These are phyloP conservation scores for Urophycis tenuis DNA, from an alignment of 2,797 vertebrate species.

Conservation along the genomic window DNA sequence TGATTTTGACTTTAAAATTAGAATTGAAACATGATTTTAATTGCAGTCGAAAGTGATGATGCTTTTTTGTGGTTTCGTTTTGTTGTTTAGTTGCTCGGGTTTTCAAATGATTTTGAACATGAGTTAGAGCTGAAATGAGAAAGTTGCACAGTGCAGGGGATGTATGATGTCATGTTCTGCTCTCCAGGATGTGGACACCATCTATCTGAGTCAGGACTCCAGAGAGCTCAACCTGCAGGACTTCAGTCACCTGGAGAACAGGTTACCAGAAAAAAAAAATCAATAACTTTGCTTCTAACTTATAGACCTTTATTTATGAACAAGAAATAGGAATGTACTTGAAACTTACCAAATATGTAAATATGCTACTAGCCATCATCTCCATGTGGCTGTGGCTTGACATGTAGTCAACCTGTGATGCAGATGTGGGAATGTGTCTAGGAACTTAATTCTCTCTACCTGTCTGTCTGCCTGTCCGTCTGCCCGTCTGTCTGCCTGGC, in stretches of 20 bases:
- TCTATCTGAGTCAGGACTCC: conserved; percentile 95
- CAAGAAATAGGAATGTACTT: no score
- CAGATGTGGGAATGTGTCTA: background rate
- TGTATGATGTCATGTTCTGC: background rate
- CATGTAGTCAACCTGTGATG: background rate
- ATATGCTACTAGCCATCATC: no score
- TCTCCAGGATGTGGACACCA: conserved; percentile 90
- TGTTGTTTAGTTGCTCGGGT: background rate
- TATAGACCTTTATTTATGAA: background rate
- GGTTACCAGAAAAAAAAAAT: conserved; percentile 59
- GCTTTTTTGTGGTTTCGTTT: background rate
- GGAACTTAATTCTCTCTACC: background rate
- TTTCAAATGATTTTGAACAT: background rate
- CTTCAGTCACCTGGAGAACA: conserved; percentile 95
- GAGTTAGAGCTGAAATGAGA: background rate
- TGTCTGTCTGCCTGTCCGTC: conserved; percentile 7
- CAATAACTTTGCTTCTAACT: no score
- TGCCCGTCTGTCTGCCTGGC: conserved; percentile 6
- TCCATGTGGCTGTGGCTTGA: background rate
- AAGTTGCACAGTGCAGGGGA: background rate
- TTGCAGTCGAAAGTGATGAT: background rate
- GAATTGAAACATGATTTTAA: background rate
- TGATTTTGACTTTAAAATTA: no score
- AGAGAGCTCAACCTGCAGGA: conserved; percentile 92
- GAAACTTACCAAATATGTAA: no score